These are phyloP conservation scores for Catocala nupta DNA, from an alignment of 2,888 invertebrate genomes.

Conservation along the genomic window DNA sequence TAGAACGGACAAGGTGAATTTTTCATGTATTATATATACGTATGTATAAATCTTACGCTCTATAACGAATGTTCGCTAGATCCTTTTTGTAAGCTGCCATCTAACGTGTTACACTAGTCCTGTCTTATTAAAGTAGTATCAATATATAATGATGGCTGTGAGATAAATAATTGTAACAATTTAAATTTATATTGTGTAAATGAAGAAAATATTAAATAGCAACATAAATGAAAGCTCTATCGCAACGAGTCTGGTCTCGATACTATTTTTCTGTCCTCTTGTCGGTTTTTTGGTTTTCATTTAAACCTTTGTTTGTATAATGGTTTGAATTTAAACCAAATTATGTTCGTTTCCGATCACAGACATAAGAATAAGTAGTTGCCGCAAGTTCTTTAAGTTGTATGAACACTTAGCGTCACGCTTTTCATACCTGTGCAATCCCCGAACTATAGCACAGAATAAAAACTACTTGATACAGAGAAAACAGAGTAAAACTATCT, in stretches of 20 bases:
- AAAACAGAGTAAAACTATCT: too few relatives aligned
- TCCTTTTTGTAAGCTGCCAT: slow-evolving; percentile 85
- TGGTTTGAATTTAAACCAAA: slow-evolving; percentile 15
- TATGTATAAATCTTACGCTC: slow-evolving; percentile 69
- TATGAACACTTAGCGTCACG: too few relatives aligned
- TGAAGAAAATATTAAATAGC: slow-evolving; percentile 75
- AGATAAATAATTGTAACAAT: slow-evolving; percentile 86
- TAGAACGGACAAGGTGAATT: slow-evolving; percentile 85
- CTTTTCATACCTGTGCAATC: too few relatives aligned
- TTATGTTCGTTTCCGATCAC: slow-evolving; percentile 6
- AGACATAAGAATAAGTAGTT: too few relatives aligned
- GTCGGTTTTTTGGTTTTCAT: slow-evolving; percentile 44
- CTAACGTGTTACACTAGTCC: slow-evolving; percentile 84
- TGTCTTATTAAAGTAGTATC: slow-evolving; percentile 86
- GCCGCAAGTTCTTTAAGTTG: too few relatives aligned
- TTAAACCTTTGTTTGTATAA: slow-evolving; percentile 13
- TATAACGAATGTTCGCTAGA: slow-evolving; percentile 84
- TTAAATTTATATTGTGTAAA: slow-evolving; percentile 86
- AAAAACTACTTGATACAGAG: too few relatives aligned
- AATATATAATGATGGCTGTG: slow-evolving; percentile 88
- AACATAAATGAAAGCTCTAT: slow-evolving; percentile 69
- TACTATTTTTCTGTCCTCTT: slow-evolving; percentile 47
- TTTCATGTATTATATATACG: slow-evolving; percentile 80
- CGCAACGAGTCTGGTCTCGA: slow-evolving; percentile 65
- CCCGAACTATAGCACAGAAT: too few relatives aligned